phyloP scores from a whole-genome alignment of 2,113 vertebrate genomes.

The Myotis brandtii region DNA sequence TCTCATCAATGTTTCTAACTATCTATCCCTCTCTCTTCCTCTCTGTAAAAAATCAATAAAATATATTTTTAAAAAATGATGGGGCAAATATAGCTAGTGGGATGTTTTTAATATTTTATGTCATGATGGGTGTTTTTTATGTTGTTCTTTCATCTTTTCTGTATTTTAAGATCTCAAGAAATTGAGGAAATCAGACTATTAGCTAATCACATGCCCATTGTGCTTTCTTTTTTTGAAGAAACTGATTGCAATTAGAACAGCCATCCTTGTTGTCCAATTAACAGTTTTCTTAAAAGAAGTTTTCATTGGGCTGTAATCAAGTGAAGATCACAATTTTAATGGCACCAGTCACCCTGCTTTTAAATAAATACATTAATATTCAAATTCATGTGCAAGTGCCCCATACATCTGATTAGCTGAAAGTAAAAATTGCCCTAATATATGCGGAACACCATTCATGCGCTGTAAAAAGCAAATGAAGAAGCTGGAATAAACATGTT shows the following conservation, averaged over 20 bases:
- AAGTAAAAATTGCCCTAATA: constrained; percentile 60
- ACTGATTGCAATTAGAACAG: constrained; percentile 61
- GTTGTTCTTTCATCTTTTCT: constrained; percentile 35
- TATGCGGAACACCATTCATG: constrained; percentile 49
- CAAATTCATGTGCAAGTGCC: constrained; percentile 66
- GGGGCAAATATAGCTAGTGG: background rate
- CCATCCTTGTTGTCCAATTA: constrained; percentile 45
- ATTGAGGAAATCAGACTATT: constrained; percentile 7
- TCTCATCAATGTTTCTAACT: too few species aligned
- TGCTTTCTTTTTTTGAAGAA: constrained; percentile 51
- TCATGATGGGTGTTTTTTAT: background rate
- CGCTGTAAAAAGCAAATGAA: constrained; percentile 63
- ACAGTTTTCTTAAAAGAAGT: constrained; percentile 48
- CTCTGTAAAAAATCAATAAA: too few species aligned
- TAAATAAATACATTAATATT: constrained; percentile 77
- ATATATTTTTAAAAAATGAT: background rate
- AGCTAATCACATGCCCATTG: constrained; percentile 8
- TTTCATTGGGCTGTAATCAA: constrained; percentile 68
- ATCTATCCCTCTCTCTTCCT: too few species aligned
- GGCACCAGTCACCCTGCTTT: constrained; percentile 56
- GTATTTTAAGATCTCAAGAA: constrained; percentile 51
- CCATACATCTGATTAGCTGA: constrained; percentile 67
- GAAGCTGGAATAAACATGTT: constrained; percentile 51
- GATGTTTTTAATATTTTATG: constrained; percentile 13
- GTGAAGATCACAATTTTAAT: constrained; percentile 70